Base-by-base conservation (phyloP, 2,888 invertebrate species). In the Drepanosiphum platanoidis region DNA sequence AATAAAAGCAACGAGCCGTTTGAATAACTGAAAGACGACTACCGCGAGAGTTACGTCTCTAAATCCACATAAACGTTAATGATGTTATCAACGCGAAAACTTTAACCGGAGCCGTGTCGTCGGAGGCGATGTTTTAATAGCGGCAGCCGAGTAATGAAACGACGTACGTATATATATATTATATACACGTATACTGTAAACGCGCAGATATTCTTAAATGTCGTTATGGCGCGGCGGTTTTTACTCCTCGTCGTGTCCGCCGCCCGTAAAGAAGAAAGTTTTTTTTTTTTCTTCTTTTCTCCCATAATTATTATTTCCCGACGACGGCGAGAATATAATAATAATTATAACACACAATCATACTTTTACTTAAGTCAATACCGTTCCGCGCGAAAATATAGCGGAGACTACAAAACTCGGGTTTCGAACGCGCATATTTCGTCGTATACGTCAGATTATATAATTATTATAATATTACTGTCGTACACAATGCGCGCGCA, bases 21-120 rank as follows among this genome's bases (percentile, higher is more conserved):
- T 58, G 27, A 80, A 52, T 58, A 18, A 70, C 70, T 13, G 46
- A 30, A 42, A 64, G 52, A 22, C 52, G 1, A 52, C 52, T 22
- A 52, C 18, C 1, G n/a, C 4, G 34, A 34, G 34, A 61, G 32
- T n/a, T 61, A 36, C 52, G 39, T 68, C 34, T 80, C 36, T 61
- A 32, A 72, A 72, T 72, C n/a, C 32, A 32, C 32, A 61, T 64
- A 72, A 72, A 72, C 72, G 72, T 82, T 32, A 39, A 64, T 8
- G 81, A 42, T 30, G 39, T 82, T 72, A 71, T 72, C 61, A 32
- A 72, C 42, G 61, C 32, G 39, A 72, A 82, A 82, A 71, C 71
- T 58, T 81, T 71, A 30, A 81, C 36, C 13, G 30, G 30, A 27
- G 9, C 11, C 27, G 30, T 13, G 15, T 27, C 30, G 32, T 30